phyloP scores from a whole-genome alignment of 1,140 invertebrate species.

The Ceratina australensis region DNA sequence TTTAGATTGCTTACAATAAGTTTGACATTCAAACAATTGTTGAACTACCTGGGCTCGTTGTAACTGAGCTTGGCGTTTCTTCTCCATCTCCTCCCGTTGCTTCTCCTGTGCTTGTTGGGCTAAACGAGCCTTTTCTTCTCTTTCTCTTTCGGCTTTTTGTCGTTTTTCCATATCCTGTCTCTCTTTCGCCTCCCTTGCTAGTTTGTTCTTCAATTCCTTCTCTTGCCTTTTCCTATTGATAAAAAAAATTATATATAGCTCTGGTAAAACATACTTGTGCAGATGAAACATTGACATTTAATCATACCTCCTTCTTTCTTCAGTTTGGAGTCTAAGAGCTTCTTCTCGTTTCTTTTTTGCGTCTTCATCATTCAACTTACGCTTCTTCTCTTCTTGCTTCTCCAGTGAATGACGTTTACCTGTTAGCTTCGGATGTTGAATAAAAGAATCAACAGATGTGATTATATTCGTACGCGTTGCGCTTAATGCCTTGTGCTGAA shows the following conservation, averaged over 20 bases:
- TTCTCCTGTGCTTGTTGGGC: conserved; percentile 70
- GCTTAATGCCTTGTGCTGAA: conserved; percentile 69
- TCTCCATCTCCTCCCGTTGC: conserved; percentile 72
- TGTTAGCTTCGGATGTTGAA: conserved; percentile 61
- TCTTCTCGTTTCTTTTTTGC: conserved; percentile 75
- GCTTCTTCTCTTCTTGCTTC: conserved; percentile 68
- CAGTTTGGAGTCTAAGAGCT: conserved; percentile 73
- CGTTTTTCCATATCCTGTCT: conserved; percentile 74
- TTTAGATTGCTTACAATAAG: too few relatives aligned
- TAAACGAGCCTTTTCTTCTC: conserved; percentile 74
- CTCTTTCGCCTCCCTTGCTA: conserved; percentile 81
- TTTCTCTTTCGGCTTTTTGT: conserved; percentile 74
- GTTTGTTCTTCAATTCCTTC: conserved; percentile 81
- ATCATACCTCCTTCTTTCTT: conserved; percentile 80
- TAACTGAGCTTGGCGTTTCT: conserved; percentile 66
- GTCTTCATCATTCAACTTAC: conserved; percentile 69
- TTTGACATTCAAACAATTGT: neutral
- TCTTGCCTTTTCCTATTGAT: conserved; percentile 79
- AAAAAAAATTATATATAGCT: conserved; percentile 21
- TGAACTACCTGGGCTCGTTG: conserved; percentile 68
- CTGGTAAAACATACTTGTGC: neutral
- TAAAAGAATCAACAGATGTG: conserved; percentile 68
- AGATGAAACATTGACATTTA: neutral
- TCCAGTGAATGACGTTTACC: conserved; percentile 67
- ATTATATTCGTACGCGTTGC: conserved; percentile 68